Conservation (phyloP, 2,797 vertebrate species). For the Dicrostonyx torquatus region DNA sequence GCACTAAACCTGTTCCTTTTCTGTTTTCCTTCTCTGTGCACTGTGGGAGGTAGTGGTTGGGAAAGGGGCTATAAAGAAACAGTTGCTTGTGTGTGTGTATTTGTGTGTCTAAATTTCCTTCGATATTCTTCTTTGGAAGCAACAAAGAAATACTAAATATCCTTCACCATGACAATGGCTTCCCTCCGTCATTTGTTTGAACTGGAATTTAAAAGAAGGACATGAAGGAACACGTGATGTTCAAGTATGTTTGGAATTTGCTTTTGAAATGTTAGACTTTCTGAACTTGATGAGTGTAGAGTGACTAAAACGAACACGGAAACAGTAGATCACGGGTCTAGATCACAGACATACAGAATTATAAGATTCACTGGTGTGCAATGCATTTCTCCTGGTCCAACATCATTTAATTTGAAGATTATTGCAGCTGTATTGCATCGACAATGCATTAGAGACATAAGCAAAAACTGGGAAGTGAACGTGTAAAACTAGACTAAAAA, state of each 20-base stretch:
- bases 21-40: background rate
- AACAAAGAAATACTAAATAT: background rate
- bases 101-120: constrained; percentile 18
- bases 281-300: background rate
- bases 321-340: background rate
- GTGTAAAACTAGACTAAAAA: background rate
- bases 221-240: constrained; percentile 16
- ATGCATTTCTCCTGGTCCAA: background rate
- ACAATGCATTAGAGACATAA: background rate
- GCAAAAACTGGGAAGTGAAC: background rate
- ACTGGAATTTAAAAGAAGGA: constrained; percentile 9
- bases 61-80: background rate
- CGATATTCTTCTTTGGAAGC: constrained; percentile 42
- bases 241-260: background rate
- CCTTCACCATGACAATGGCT: background rate
- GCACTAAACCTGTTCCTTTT: constrained; percentile 18
- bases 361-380: background rate
- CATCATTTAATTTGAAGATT: constrained; percentile 1
- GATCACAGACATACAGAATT: background rate
- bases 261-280: constrained; percentile 1
- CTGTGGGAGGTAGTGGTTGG: background rate
- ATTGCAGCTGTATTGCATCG: background rate
- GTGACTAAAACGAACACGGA: constrained; percentile 4
- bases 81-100: background rate
- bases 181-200: constrained; percentile 36